Evolutionary conservation across 2,113 vertebrate species (phyloP).

Genomic region (Gadus chalcogrammus): DNA sequence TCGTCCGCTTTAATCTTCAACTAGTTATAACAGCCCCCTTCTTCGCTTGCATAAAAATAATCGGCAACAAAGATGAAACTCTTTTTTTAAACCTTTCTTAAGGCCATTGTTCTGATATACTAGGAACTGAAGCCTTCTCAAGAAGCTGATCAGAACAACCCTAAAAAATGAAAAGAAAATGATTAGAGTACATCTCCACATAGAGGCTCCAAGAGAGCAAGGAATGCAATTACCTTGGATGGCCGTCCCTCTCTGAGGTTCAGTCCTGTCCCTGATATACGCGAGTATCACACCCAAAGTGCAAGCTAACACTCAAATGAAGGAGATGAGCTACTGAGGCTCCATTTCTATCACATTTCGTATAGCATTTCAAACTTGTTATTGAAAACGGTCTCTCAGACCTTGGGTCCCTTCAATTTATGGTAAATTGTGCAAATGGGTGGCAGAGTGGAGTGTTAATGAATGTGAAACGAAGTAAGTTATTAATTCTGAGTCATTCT

Average conservation of each 20-base stretch:
- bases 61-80: background rate
- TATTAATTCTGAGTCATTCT: too few species aligned
- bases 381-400: background rate
- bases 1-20: constrained; percentile 36
- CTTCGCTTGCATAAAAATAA: background rate
- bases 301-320: too few species aligned
- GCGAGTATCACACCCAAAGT: background rate
- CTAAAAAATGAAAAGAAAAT: constrained; percentile 1
- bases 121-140: constrained; percentile 22
- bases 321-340: background rate
- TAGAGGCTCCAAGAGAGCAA: constrained; percentile 41
- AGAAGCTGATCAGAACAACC: constrained; percentile 29
- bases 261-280: constrained; percentile 39
- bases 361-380: background rate
- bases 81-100: constrained; percentile 6
- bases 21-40: constrained; percentile 35
- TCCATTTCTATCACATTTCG: too few species aligned
- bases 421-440: background rate
- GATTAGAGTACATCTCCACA: constrained; percentile 34
- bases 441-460: background rate
- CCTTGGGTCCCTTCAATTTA: background rate
- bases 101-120: constrained; percentile 44
- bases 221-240: constrained; percentile 66
- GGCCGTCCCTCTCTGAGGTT: constrained; percentile 25
- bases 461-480: too few species aligned